Evolutionary conservation across 2,888 invertebrate genomes (phyloP).

Genomic region (Eristalis pertinax): DNA sequence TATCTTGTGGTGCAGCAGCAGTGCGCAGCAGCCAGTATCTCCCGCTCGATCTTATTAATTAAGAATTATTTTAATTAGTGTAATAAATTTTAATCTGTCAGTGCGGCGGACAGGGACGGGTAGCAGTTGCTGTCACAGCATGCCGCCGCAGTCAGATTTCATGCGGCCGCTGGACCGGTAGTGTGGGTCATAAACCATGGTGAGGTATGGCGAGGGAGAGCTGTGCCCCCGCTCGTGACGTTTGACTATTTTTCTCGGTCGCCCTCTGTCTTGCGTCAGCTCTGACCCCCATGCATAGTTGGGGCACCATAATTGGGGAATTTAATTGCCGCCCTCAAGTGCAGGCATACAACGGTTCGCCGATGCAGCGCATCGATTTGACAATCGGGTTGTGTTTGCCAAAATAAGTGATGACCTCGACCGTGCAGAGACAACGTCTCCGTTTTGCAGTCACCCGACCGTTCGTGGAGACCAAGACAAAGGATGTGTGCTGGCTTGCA

Average conservation of each 20-base stretch:
- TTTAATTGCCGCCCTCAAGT: conserved; percentile 71
- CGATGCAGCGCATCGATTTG: background rate
- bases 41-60: conserved; percentile 80
- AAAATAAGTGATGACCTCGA: conserved; percentile 68
- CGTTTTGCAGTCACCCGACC: background rate
- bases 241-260: background rate
- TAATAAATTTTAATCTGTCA: conserved; percentile 79
- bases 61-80: conserved; percentile 82
- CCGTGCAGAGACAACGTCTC: conserved; percentile 34
- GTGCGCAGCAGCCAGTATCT: conserved; percentile 43
- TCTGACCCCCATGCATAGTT: conserved; percentile 65
- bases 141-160: conserved; percentile 65
- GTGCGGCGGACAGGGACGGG: conserved; percentile 19
- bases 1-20: conserved; percentile 35
- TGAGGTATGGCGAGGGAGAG: conserved; percentile 57
- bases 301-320: conserved; percentile 69
- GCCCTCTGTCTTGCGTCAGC: background rate
- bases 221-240: conserved; percentile 52
- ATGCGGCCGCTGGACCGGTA: conserved; percentile 16
- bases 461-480: conserved; percentile 57
- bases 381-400: conserved; percentile 42
- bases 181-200: conserved; percentile 66
- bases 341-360: background rate
- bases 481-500: conserved; percentile 47
- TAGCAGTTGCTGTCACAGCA: conserved; percentile 22